phyloP scores from a whole-genome alignment of 1,140 invertebrate genomes.

The Drosophila carrolli region DNA sequence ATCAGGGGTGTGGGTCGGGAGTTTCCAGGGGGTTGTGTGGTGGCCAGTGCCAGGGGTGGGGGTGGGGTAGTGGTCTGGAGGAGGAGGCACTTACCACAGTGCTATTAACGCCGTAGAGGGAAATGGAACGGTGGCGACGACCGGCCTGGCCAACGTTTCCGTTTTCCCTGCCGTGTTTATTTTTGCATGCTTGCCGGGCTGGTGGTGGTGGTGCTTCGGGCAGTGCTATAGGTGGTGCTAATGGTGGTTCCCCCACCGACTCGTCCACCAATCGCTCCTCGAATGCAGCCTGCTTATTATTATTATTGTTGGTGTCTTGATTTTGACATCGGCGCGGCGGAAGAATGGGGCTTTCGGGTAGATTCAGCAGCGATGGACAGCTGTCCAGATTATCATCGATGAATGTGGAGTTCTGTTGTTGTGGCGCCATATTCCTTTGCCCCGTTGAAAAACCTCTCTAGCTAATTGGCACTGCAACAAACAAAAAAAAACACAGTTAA shows the following conservation, averaged over 20 bases:
- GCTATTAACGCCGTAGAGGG: slow-evolving; percentile 75
- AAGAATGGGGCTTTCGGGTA: slow-evolving; percentile 79
- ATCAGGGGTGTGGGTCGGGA: not conserved
- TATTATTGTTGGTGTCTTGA: slow-evolving; percentile 59
- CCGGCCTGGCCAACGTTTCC: slow-evolving; percentile 62
- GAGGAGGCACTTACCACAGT: slow-evolving; percentile 72
- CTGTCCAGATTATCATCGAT: slow-evolving; percentile 79
- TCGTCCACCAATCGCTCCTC: slow-evolving; percentile 33
- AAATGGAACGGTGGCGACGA: slow-evolving; percentile 76
- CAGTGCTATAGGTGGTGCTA: not conserved
- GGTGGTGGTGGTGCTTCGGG: slow-evolving; percentile 22
- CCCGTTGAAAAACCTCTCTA: slow-evolving; percentile 30
- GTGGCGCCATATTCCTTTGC: slow-evolving; percentile 43
- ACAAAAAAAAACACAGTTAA: slow-evolving; percentile 18
- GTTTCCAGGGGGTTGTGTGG: not conserved
- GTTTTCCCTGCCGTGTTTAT: slow-evolving; percentile 62
- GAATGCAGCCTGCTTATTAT: slow-evolving; percentile 55
- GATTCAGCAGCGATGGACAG: slow-evolving; percentile 75
- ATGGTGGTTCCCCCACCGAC: slow-evolving; percentile 16
- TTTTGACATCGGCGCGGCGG: slow-evolving; percentile 60
- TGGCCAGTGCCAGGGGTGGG: not conserved
- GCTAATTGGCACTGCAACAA: slow-evolving; percentile 70
- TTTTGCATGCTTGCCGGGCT: slow-evolving; percentile 35
- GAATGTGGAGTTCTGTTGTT: slow-evolving; percentile 81
- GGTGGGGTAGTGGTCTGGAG: not conserved